Percentiles rank a stretch among this genome's conserved stretches.
phyloP scores from a whole-genome alignment of 1,140 invertebrate genomes.

The Anoplolepis gracilipes region DNA sequence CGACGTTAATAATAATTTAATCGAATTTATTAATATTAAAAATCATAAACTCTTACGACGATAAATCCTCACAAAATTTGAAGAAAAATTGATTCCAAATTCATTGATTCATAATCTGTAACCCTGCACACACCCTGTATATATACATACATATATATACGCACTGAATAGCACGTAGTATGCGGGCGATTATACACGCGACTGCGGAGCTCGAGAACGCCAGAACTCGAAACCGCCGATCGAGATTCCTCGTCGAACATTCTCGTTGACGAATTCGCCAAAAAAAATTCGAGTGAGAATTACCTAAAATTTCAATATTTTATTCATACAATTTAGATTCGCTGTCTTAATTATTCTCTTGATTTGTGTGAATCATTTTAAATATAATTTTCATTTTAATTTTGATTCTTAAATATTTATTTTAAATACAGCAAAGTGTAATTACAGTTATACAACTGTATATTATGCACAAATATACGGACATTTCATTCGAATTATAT shows the following conservation, averaged over 20 bases:
- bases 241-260: slow-evolving; percentile 41
- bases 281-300: slow-evolving; percentile 15
- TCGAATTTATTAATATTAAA: slow-evolving; percentile 3
- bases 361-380: not conserved
- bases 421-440: not conserved
- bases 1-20: not conserved
- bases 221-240: slow-evolving; percentile 50
- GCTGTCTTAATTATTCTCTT: not conserved
- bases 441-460: not conserved
- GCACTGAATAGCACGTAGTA: slow-evolving; percentile 59
- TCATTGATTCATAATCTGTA: not conserved
- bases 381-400: not conserved
- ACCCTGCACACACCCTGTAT: slow-evolving; percentile 6
- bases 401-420: no score
- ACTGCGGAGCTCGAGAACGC: slow-evolving; percentile 29
- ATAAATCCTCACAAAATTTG: not conserved
- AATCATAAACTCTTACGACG: no score
- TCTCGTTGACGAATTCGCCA: slow-evolving; percentile 16
- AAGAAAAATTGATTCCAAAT: not conserved
- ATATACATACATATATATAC: slow-evolving; percentile 25
- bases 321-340: not conserved
- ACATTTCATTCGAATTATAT: not conserved
- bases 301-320: not conserved
- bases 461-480: not conserved
- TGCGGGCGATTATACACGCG: slow-evolving; percentile 60